These are phyloP conservation scores for Hyperoodon ampullatus DNA, from an alignment of 2,113 vertebrate species.

Conservation along the genomic window DNA sequence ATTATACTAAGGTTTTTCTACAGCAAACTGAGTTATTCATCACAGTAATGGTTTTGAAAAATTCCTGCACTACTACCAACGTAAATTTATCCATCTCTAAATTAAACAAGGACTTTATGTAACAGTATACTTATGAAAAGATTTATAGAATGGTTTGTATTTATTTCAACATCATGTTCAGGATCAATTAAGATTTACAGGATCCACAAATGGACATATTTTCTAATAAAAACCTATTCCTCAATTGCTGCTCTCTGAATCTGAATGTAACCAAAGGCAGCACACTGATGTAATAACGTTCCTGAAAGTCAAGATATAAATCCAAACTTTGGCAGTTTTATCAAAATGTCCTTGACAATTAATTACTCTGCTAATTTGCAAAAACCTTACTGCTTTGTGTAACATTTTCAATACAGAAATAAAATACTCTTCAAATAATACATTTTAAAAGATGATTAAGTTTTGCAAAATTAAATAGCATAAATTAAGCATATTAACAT, in stretches of 20 bases:
- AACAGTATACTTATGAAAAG: slow-evolving; percentile 45
- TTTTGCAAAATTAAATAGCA: slow-evolving; percentile 89
- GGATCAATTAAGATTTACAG: neutral
- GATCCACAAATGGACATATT: slow-evolving; percentile 44
- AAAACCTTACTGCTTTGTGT: slow-evolving; percentile 69
- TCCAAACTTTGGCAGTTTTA: slow-evolving; percentile 85
- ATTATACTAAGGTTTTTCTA: slow-evolving; percentile 63
- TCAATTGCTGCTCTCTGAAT: slow-evolving; percentile 37
- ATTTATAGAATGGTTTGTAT: slow-evolving; percentile 43
- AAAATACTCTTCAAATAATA: slow-evolving; percentile 82
- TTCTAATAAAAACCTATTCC: slow-evolving; percentile 40
- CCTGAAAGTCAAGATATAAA: slow-evolving; percentile 81
- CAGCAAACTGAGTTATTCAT: slow-evolving; percentile 62
- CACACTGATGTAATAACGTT: slow-evolving; percentile 66
- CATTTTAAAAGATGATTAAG: slow-evolving; percentile 81
- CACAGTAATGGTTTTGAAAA: slow-evolving; percentile 69
- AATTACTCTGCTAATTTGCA: slow-evolving; percentile 79
- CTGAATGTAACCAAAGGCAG: slow-evolving; percentile 71
- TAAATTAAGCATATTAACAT: slow-evolving; percentile 89
- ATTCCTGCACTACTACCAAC: slow-evolving; percentile 46
- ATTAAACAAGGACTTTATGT: slow-evolving; percentile 57
- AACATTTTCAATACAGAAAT: slow-evolving; percentile 80
- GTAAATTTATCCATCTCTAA: slow-evolving; percentile 57
- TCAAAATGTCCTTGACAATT: slow-evolving; percentile 81
- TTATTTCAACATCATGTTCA: slow-evolving; percentile 57